Evolutionary conservation across 2,888 invertebrate genomes (phyloP), one percentile per base, ranked within the genome.

Genomic region (Tenthredo livida): DNA sequence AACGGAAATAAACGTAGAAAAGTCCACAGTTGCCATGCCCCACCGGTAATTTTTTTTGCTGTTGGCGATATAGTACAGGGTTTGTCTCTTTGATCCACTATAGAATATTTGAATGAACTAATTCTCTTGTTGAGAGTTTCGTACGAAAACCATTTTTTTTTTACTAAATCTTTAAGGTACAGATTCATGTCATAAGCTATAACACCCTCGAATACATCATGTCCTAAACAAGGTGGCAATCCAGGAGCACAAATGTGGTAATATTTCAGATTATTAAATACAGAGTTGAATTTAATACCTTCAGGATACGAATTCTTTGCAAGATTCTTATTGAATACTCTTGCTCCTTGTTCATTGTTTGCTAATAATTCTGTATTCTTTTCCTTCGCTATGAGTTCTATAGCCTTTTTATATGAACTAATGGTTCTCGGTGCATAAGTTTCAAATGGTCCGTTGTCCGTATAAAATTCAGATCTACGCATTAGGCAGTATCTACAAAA

Each of bases 141-240:
- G 1, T 70, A 47, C 25, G 58, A 58, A 43, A 87, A 86, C 87
- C 87, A 87, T 54, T 85, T 86, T 12, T 85, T 85, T 75, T 70
- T 58, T 12, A 85, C 80, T 72, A 89, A 86, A 83, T 88, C 72
- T 72, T 89, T 87, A 17, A 90, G 47, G 50, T 86, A 84, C 25
- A 89, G 54, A 85, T 85, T 86, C 29, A 90, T 73, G 83, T 90
- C 90, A 78, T 86, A 88, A 65, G 85, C 86, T 3, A 89, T 84
- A 72, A 90, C 80, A 7, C 90, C 90, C 86, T 90, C 88, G 37
- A 88, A 89, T 9, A 91, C 67, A 85, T 90, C 90, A 84, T 91
- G 90, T 1, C 87, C 88, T 25, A 90, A 75, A 82, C 90, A 91
- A 17, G 91, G 90, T 40, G 90, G 88, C 37, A 90, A 85, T 10